phyloP scores from a whole-genome alignment of 1,140 invertebrate species.

The Catajapyx aquilonaris region DNA sequence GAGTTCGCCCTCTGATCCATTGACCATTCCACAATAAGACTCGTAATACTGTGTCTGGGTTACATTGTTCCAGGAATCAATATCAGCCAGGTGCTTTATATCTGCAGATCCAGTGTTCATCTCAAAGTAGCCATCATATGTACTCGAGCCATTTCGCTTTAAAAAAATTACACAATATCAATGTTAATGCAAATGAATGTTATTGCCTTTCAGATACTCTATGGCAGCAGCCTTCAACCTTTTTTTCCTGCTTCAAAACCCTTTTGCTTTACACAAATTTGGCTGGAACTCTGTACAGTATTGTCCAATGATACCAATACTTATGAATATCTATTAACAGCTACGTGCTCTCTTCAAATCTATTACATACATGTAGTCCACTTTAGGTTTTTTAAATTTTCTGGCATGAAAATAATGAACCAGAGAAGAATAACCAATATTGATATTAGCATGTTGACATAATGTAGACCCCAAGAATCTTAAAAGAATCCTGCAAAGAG shows the following conservation, averaged over 20 bases:
- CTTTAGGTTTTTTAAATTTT: too few relatives aligned
- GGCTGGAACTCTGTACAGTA: background rate
- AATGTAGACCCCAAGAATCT: too few relatives aligned
- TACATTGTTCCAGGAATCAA: slow-evolving; percentile 44
- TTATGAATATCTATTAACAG: background rate
- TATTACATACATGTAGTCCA: too few relatives aligned
- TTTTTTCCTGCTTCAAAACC: background rate
- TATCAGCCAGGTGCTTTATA: slow-evolving; percentile 34
- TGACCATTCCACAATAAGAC: slow-evolving; percentile 36
- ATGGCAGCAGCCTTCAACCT: background rate
- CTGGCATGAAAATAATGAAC: background rate
- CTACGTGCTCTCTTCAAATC: background rate
- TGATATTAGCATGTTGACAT: background rate
- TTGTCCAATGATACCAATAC: background rate
- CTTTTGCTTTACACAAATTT: background rate
- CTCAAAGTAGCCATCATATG: slow-evolving; percentile 48
- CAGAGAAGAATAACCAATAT: background rate
- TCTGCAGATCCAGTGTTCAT: slow-evolving; percentile 44
- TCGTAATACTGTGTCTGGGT: slow-evolving; percentile 33
- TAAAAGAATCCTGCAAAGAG: too few relatives aligned
- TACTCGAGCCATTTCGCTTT: slow-evolving; percentile 41
- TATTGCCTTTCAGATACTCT: background rate
- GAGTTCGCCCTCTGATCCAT: slow-evolving; percentile 50
- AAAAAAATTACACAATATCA: background rate
- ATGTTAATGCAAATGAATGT: background rate